Conservation (phyloP, 2,113 vertebrate species). For the Ondatra zibethicus region DNA sequence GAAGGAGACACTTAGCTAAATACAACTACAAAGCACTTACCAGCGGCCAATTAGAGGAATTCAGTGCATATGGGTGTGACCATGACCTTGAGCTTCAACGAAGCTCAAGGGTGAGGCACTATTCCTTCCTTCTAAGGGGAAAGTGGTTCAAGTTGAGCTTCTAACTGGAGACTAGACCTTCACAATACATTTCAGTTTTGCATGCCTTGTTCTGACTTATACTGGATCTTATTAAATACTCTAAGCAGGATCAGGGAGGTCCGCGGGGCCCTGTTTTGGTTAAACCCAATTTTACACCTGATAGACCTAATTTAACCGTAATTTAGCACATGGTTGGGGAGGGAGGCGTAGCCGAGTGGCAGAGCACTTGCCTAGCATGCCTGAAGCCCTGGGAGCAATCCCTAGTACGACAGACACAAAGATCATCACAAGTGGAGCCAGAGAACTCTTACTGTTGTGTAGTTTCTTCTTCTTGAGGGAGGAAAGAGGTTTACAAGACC, state of each 20-base stretch:
- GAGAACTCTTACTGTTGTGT: background rate
- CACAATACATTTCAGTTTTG: background rate
- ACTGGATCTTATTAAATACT: background rate
- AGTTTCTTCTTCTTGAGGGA: background rate
- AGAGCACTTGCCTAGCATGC: background rate
- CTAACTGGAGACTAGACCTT: background rate
- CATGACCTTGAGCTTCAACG: background rate
- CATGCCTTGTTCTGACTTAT: background rate
- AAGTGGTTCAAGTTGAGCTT: background rate
- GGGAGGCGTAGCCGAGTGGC: too few species aligned
- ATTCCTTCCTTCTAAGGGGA: background rate
- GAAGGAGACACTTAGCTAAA: background rate
- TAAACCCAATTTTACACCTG: background rate
- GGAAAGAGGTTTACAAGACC: background rate
- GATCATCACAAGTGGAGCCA: background rate
- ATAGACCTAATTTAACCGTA: background rate
- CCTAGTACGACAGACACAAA: background rate
- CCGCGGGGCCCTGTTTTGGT: background rate
- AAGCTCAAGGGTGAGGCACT: background rate
- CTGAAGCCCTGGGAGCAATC: background rate
- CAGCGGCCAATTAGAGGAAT: background rate
- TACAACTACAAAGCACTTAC: background rate
- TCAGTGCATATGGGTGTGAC: background rate
- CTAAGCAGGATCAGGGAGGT: background rate
- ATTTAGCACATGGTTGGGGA: background rate